Conservation (phyloP, 92 coral and sea anemone genomes). For the Epizoanthus stellaris region DNA sequence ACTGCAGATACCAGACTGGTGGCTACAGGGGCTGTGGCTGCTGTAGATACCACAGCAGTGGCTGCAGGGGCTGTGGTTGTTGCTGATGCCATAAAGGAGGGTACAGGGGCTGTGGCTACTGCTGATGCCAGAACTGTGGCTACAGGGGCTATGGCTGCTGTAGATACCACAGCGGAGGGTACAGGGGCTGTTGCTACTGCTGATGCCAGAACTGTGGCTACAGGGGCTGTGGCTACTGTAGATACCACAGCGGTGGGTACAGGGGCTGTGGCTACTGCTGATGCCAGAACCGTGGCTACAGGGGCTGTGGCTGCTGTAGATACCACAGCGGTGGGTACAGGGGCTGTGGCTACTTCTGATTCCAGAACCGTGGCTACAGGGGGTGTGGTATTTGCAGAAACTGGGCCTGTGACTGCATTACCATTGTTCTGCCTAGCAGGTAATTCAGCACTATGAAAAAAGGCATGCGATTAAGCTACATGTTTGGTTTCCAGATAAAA, state of each 20-base stretch:
- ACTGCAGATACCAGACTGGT: no score
- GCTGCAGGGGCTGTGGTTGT: not conserved
- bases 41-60: not conserved
- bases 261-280: not conserved
- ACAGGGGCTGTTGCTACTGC: not conserved
- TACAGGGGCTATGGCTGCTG: not conserved
- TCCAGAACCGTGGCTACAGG: not conserved
- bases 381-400: slow-evolving; percentile 6
- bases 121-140: not conserved
- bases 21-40: no score
- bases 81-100: not conserved
- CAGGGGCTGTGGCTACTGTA: not conserved
- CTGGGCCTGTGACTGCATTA: not conserved
- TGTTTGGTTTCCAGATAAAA: slow-evolving; percentile 4
- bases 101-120: not conserved
- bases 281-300: not conserved
- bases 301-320: not conserved
- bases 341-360: not conserved
- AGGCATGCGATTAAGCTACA: not conserved
- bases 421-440: not conserved
- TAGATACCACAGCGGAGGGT: not conserved
- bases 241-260: not conserved
- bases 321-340: not conserved
- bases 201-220: not conserved
- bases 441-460: slow-evolving; percentile 7